Base-by-base conservation (phyloP, 2,888 invertebrate species). In the Stictocephala bisonia region DNA sequence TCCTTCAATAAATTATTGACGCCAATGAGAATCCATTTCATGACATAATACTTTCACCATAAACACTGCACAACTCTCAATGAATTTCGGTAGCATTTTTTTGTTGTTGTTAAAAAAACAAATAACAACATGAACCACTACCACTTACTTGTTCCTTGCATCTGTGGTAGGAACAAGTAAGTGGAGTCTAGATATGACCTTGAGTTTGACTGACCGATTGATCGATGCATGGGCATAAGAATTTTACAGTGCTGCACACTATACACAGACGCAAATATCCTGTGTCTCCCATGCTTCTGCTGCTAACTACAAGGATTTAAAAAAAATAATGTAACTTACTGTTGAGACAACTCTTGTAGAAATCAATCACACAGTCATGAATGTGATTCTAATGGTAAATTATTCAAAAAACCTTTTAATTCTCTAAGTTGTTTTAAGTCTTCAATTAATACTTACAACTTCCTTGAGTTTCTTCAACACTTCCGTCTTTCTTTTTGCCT, bases 401-500 rank as follows among this genome's bases (percentile, higher is more conserved):
- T 4, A 50, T 22, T 24, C 15, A 35, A 6, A 15, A 31, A 9
- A 11, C 35, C 53, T 31, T 29, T 15, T 27, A 60, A 31, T 27
- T n/a, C 27, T 3, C 6, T 60, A n/a, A 7, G 7, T 20, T 56
- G 6, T 24, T 56, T 20, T 9, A 48, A 48, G n/a, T 7, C 6
- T 13, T 48, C 4, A 9, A 13, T 51, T 29, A 0, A 26, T 58
- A 83, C 89, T 88, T 84, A 92, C 92, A 90, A 81, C 89, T 90
- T 79, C 92, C 92, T 74, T 91, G 90, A 1, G 92, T 88, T 83
- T 97, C 96, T 85, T 96, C 96, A 76, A 92, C 89, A 81, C 94
- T 95, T 22, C 93, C 93, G 83, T 94, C 91, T 84, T 95, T 93
- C 83, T 94, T 95, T 83, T 96, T 96, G 15, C 91, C 91, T 82